These are phyloP conservation scores for Mesoligia furuncula DNA, from an alignment of 2,888 invertebrate genomes.

Conservation along the genomic window DNA sequence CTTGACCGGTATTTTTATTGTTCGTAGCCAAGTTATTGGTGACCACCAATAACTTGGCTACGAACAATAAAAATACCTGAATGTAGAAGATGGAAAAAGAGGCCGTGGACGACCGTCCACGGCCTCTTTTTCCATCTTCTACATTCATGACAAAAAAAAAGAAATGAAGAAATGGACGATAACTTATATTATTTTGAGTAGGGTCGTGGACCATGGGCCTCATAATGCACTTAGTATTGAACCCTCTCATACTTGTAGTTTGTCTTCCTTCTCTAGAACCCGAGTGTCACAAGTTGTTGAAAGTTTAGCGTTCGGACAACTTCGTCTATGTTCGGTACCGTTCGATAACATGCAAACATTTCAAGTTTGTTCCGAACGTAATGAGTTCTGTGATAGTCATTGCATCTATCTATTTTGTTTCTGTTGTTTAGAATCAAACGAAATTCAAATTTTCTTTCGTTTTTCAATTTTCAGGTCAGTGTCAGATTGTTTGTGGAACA, in stretches of 20 bases:
- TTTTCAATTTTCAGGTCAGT: not conserved
- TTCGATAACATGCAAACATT: conserved; percentile 39
- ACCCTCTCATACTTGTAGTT: conserved; percentile 25
- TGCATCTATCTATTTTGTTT: not conserved
- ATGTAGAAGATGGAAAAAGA: too few relatives aligned
- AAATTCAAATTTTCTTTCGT: not conserved
- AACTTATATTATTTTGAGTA: not conserved
- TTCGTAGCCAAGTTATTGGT: not conserved
- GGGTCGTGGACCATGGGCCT: not conserved
- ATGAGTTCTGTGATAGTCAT: conserved; percentile 21
- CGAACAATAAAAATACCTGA: too few relatives aligned
- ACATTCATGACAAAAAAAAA: not conserved
- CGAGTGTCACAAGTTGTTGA: conserved; percentile 38
- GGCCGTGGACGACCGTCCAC: too few relatives aligned
- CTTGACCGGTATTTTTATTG: not conserved
- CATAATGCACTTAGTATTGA: conserved; percentile 27
- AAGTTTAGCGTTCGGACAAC: conserved; percentile 38
- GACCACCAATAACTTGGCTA: too few relatives aligned
- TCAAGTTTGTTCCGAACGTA: conserved; percentile 8
- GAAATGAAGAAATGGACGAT: not conserved
- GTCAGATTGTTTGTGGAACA: not conserved
- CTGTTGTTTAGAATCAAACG: not conserved
- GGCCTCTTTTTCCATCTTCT: not conserved
- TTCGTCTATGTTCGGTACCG: conserved; percentile 32
- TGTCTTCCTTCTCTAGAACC: conserved; percentile 13